Percentiles rank a stretch among this genome's conserved stretches.
These are phyloP conservation scores for Rhinogobius similis DNA, from an alignment of 2,113 vertebrate genomes.

Conservation along the genomic window DNA sequence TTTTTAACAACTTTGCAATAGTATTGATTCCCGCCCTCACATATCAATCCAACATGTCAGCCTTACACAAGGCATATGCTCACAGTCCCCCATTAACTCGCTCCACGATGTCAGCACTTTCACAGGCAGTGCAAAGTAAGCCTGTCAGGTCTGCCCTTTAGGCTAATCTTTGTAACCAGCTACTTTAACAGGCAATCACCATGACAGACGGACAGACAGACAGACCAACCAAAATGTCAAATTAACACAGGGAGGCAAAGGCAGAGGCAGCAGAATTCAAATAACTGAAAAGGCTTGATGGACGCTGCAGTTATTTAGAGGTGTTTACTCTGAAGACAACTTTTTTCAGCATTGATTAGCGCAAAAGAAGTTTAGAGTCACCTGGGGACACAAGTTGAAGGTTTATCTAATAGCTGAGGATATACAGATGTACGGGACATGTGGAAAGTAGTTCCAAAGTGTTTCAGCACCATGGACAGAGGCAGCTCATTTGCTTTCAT, in stretches of 20 bases:
- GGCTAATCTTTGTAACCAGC: slow-evolving; percentile 62
- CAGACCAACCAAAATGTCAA: slow-evolving; percentile 62
- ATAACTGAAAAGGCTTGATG: slow-evolving; percentile 15
- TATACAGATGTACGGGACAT: neutral
- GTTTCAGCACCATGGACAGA: slow-evolving; percentile 10
- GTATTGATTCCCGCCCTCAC: neutral
- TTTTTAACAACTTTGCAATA: neutral
- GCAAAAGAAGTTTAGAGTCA: slow-evolving; percentile 14
- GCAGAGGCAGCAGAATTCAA: slow-evolving; percentile 29
- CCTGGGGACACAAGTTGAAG: slow-evolving; percentile 7
- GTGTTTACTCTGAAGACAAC: slow-evolving; percentile 16
- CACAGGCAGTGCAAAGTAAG: slow-evolving; percentile 22
- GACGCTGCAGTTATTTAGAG: slow-evolving; percentile 23
- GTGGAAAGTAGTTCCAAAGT: neutral
- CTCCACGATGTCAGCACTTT: slow-evolving; percentile 59
- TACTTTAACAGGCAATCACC: slow-evolving; percentile 60
- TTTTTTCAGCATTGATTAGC: slow-evolving; percentile 33
- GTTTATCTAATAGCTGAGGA: neutral
- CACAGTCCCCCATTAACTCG: slow-evolving; percentile 14
- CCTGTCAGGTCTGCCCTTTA: slow-evolving; percentile 68
- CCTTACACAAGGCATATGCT: slow-evolving; percentile 41
- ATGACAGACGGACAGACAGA: slow-evolving; percentile 54
- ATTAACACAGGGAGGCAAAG: slow-evolving; percentile 40
- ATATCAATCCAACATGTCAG: slow-evolving; percentile 37
- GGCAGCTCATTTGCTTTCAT: neutral